Percentiles rank a stretch among this genome's conserved stretches.
These are phyloP conservation scores for Periplaneta americana DNA, from an alignment of 1,140 invertebrate genomes.

Conservation along the genomic window DNA sequence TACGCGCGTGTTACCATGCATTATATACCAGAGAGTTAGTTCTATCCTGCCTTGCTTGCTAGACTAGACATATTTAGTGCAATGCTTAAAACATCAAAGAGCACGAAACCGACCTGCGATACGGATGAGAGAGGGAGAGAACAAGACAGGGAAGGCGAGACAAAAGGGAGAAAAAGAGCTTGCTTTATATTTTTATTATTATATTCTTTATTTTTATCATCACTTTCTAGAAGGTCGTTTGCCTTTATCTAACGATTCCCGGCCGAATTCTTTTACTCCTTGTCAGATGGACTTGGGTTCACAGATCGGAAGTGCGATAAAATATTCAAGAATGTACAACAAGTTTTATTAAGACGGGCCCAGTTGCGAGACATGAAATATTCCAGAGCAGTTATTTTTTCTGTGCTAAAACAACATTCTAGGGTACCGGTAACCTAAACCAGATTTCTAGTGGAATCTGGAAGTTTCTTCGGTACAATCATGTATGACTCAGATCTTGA, in stretches of 20 bases:
- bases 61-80: not conserved
- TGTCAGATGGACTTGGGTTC: not conserved
- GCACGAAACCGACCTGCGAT: not conserved
- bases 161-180: not conserved
- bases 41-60: not conserved
- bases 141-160: not conserved
- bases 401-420: not conserved
- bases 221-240: not conserved
- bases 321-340: not conserved
- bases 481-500: too few species aligned
- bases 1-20: not conserved
- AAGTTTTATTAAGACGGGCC: not conserved
- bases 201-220: not conserved
- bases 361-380: not conserved
- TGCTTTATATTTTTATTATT: not conserved
- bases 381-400: not conserved
- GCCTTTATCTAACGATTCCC: not conserved
- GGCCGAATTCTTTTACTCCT: not conserved
- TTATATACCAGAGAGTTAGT: not conserved
- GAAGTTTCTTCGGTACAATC: too few species aligned
- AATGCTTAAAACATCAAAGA: not conserved
- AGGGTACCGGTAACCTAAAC: too few species aligned
- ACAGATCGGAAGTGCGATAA: not conserved
- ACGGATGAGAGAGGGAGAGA: not conserved
- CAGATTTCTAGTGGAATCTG: too few species aligned